These are phyloP conservation scores for Nebria brevicollis DNA, from an alignment of 2,888 invertebrate species.

Conservation along the genomic window DNA sequence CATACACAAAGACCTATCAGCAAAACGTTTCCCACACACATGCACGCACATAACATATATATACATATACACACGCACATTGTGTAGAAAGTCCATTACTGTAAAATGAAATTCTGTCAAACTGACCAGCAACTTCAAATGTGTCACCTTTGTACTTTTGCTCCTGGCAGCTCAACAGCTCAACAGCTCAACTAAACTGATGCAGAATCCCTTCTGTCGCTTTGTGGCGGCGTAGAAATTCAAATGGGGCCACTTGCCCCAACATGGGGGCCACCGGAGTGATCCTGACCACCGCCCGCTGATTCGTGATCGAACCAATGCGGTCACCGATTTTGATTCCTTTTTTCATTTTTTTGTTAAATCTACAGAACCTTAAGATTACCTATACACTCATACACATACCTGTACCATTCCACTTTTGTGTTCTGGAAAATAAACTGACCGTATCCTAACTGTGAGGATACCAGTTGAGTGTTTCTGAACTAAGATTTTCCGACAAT, in stretches of 20 bases:
- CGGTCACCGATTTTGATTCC: slow-evolving; percentile 13
- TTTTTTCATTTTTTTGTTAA: background rate
- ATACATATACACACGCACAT: background rate
- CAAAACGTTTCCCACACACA: background rate
- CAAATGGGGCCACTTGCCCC: slow-evolving; percentile 35
- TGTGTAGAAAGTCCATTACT: slow-evolving; percentile 25
- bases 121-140: slow-evolving; percentile 14
- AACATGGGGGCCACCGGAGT: slow-evolving; percentile 10
- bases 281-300: slow-evolving; percentile 6
- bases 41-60: too few relatives aligned
- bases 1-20: background rate
- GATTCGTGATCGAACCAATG: slow-evolving; percentile 29
- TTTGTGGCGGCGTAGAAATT: slow-evolving; percentile 22
- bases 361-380: background rate
- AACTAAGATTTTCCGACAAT: slow-evolving; percentile 22
- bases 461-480: background rate
- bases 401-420: background rate
- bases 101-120: slow-evolving; percentile 29
- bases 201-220: slow-evolving; percentile 9
- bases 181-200: background rate
- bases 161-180: background rate
- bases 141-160: slow-evolving; percentile 30
- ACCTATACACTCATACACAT: background rate
- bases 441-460: background rate
- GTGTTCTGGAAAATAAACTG: background rate